A percentile compares a stretch with the other conserved stretches of the same genome.
Conservation (phyloP, 53 echinoderm and acorn worm species). For the Crossaster papposus region DNA sequence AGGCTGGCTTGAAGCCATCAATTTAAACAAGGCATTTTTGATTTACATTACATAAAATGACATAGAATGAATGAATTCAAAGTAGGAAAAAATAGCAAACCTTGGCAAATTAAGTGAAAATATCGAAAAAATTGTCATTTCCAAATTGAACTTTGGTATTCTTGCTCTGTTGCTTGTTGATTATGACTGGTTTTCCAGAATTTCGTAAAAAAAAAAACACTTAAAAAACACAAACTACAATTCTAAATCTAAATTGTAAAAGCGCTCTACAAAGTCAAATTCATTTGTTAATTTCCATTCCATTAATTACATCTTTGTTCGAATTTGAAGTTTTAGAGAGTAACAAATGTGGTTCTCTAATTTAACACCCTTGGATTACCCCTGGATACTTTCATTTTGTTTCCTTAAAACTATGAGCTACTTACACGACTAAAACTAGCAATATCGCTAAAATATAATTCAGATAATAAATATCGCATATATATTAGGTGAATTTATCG, state of each 20-base stretch:
- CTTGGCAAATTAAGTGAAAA: slow-evolving; percentile 18
- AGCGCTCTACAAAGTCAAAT: background rate
- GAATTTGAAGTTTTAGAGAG: background rate
- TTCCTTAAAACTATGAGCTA: background rate
- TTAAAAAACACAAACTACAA: background rate
- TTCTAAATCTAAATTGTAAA: background rate
- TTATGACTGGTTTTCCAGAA: background rate
- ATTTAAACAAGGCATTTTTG: background rate
- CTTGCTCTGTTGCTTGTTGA: background rate
- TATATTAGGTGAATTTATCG: background rate
- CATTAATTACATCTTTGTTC: background rate
- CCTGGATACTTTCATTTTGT: background rate
- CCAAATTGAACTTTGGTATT: background rate
- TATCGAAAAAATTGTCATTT: background rate
- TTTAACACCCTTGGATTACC: background rate
- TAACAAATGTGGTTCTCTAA: slow-evolving; percentile 13
- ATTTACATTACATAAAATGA: background rate
- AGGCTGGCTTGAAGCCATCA: background rate
- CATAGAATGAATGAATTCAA: background rate
- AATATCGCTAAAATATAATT: background rate
- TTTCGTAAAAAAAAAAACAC: slow-evolving; percentile 8
- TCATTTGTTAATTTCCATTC: background rate
- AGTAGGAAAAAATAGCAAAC: slow-evolving; percentile 14
- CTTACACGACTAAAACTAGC: slow-evolving; percentile 17
- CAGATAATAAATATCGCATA: slow-evolving; percentile 43